phyloP scores from a whole-genome alignment of 2,888 invertebrate genomes.

The Brachyptera putata region DNA sequence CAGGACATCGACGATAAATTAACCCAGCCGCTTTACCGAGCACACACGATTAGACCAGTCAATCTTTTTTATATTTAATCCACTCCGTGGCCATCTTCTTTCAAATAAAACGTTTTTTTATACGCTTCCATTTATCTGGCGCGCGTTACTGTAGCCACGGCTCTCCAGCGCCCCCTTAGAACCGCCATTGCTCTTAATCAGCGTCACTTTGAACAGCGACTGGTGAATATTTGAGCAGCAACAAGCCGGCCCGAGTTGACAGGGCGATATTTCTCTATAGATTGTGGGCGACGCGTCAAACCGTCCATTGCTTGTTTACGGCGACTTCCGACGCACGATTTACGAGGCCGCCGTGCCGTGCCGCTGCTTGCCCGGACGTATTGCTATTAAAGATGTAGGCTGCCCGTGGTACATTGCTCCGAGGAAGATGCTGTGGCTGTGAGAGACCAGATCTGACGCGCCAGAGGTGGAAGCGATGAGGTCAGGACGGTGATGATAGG shows the following conservation, averaged over 20 bases:
- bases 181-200: slow-evolving; percentile 9
- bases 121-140: background rate
- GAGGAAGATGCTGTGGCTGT: too few relatives aligned
- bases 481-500: too few relatives aligned
- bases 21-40: background rate
- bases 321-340: background rate
- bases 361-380: too few relatives aligned
- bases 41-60: background rate
- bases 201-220: slow-evolving; percentile 13
- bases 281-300: background rate
- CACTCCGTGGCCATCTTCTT: background rate
- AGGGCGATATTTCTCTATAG: slow-evolving; percentile 14
- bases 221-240: slow-evolving; percentile 17
- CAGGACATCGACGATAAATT: background rate
- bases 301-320: slow-evolving; percentile 8
- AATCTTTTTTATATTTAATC: background rate
- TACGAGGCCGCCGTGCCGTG: slow-evolving; percentile 2
- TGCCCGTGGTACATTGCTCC: too few relatives aligned
- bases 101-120: slow-evolving; percentile 7
- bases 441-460: too few relatives aligned
- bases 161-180: slow-evolving; percentile 3
- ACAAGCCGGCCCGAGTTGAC: slow-evolving; percentile 6
- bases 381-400: too few relatives aligned
- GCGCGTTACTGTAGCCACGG: background rate
- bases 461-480: too few relatives aligned